Evolutionary conservation across 2,113 vertebrate genomes (phyloP).

Genomic region (Herpetotheres cachinnans): DNA sequence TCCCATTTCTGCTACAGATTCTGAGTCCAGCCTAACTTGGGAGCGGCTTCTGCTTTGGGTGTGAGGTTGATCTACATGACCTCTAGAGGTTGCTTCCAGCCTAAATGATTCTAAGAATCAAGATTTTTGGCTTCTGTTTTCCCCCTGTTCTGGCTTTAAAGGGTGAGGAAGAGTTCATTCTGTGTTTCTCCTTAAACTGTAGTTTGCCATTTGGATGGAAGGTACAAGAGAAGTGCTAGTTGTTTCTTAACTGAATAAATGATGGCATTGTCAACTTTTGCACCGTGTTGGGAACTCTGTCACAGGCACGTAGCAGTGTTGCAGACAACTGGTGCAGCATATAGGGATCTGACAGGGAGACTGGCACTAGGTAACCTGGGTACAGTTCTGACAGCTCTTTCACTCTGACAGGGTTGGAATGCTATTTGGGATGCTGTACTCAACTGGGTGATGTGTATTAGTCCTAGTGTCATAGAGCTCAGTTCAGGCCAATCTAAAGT

Average conservation of each 20-base stretch:
- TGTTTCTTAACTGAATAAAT: not conserved
- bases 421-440: not conserved
- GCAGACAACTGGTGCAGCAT: not conserved
- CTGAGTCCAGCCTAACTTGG: not conserved
- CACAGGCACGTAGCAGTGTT: too few relatives aligned
- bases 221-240: not conserved
- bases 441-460: rapidly evolving
- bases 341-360: not conserved
- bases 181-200: not conserved
- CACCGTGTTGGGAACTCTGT: rapidly evolving
- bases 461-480: not conserved
- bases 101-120: not conserved
- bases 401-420: not conserved
- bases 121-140: not conserved
- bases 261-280: rapidly evolving
- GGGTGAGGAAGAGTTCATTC: not conserved
- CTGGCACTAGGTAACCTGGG: not conserved
- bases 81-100: not conserved
- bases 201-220: not conserved
- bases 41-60: not conserved
- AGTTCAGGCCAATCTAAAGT: not conserved
- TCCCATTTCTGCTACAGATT: not conserved
- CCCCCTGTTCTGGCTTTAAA: not conserved
- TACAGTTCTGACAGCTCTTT: not conserved
- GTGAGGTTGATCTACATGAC: not conserved